Conservation (phyloP, 2,113 vertebrate genomes). For the Coracopsis vasa region DNA sequence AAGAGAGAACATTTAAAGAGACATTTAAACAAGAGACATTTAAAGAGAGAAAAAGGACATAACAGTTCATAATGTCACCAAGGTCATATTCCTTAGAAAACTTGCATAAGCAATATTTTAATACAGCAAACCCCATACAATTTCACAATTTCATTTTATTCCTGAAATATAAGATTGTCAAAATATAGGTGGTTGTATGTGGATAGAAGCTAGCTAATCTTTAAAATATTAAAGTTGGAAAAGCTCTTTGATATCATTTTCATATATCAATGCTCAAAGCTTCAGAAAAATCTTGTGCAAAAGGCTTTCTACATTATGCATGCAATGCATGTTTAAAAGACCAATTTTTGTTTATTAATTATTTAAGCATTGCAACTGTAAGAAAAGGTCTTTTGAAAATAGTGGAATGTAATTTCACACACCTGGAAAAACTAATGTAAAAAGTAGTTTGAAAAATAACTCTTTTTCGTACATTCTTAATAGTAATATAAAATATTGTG, state of each 20-base stretch:
- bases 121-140: not conserved
- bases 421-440: not conserved
- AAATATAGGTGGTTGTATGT: not conserved
- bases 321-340: not conserved
- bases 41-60: not conserved
- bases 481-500: not conserved
- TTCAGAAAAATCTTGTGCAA: not conserved
- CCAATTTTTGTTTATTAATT: not conserved
- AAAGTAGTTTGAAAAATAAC: not conserved
- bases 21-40: too few relatives aligned
- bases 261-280: not conserved
- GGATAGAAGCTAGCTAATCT: not conserved
- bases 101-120: not conserved
- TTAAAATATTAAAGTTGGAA: not conserved
- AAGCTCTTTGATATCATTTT: not conserved
- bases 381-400: not conserved
- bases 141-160: not conserved
- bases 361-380: not conserved
- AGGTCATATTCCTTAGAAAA: not conserved
- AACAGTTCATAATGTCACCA: not conserved
- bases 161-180: not conserved
- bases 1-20: rapidly evolving
- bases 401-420: not conserved
- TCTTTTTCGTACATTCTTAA: not conserved
- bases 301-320: not conserved